phyloP scores from a whole-genome alignment of 2,888 invertebrate genomes.

The Chironomus riparius region DNA sequence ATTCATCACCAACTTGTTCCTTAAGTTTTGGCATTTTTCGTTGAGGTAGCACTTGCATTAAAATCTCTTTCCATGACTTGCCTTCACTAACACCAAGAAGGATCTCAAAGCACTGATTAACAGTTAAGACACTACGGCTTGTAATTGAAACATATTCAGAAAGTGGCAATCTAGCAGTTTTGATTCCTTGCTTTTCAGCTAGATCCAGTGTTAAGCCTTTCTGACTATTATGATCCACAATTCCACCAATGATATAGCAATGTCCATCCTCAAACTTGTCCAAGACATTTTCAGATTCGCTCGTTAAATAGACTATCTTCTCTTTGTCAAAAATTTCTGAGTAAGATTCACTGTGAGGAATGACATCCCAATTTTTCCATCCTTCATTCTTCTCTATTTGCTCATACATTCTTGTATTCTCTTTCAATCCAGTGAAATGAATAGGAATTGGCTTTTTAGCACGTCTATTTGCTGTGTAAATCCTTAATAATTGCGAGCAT shows the following conservation, averaged over 20 bases:
- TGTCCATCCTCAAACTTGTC: slow-evolving; percentile 62
- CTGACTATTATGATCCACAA: slow-evolving; percentile 94
- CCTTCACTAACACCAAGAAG: slow-evolving; percentile 67
- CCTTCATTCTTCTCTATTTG: slow-evolving; percentile 76
- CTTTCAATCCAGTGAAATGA: slow-evolving; percentile 66
- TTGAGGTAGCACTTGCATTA: slow-evolving; percentile 66
- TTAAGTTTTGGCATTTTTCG: slow-evolving; percentile 59
- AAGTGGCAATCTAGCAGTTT: slow-evolving; percentile 80
- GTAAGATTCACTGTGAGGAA: slow-evolving; percentile 60
- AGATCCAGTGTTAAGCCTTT: slow-evolving; percentile 83
- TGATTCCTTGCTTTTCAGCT: slow-evolving; percentile 67
- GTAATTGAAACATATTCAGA: slow-evolving; percentile 84
- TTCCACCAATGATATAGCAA: slow-evolving; percentile 90
- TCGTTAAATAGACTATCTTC: slow-evolving; percentile 80
- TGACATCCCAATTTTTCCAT: slow-evolving; percentile 86
- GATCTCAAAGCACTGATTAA: slow-evolving; percentile 93
- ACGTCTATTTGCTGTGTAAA: slow-evolving; percentile 84
- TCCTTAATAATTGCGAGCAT: slow-evolving; percentile 79
- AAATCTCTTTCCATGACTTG: slow-evolving; percentile 66
- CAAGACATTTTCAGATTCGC: slow-evolving; percentile 86
- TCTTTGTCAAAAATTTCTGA: slow-evolving; percentile 62
- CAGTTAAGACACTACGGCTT: slow-evolving; percentile 84
- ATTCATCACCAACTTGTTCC: background rate
- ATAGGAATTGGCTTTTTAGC: slow-evolving; percentile 49
- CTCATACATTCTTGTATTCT: slow-evolving; percentile 56